Evolutionary conservation across 2,797 vertebrate species (phyloP).

Genomic region (Melanotaenia nigrans): DNA sequence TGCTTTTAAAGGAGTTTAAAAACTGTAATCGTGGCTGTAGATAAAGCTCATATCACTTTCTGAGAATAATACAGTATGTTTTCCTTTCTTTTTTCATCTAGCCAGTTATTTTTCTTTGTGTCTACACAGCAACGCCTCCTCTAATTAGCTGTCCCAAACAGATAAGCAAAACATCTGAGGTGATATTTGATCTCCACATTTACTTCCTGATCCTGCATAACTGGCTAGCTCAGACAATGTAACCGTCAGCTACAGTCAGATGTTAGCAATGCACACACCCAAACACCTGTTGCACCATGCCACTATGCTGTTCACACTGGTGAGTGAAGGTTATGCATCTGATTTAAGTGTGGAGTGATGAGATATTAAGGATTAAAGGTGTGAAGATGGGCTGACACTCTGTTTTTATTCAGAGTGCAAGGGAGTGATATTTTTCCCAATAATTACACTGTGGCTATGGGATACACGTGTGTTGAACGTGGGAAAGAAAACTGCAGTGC

Average conservation of each 20-base stretch:
- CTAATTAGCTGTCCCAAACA: background rate
- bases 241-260: constrained; percentile 31
- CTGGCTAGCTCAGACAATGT: constrained; percentile 10
- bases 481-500: constrained; percentile 49
- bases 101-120: constrained; percentile 9
- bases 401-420: constrained; percentile 22
- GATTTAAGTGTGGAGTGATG: constrained; percentile 47
- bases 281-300: background rate
- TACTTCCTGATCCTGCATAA: constrained; percentile 21
- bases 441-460: background rate
- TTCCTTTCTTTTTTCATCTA: background rate
- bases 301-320: constrained; percentile 13
- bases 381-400: constrained; percentile 1
- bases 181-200: constrained; percentile 27
- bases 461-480: constrained; percentile 16
- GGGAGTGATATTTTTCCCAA: constrained; percentile 20
- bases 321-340: constrained; percentile 35
- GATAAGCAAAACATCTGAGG: constrained; percentile 15
- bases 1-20: background rate
- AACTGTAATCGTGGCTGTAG: background rate
- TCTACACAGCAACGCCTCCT: constrained; percentile 5
- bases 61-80: background rate
- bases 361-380: constrained; percentile 17
- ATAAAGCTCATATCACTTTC: background rate
- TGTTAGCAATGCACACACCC: background rate